phyloP scores from a whole-genome alignment of 37 sponge, comb jelly and placozoan species.

The Dysidea cf. avara region DNA sequence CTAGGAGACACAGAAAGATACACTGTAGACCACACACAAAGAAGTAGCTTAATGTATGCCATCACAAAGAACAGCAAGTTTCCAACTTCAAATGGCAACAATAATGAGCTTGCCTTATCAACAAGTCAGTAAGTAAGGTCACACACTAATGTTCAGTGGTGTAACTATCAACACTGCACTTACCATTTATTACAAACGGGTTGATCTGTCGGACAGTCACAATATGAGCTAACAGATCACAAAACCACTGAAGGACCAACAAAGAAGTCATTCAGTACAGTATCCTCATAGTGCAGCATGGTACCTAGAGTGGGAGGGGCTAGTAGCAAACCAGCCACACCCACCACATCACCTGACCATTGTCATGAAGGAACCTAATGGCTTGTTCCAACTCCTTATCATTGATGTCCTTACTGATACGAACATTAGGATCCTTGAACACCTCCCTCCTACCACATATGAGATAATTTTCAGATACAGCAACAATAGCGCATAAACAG shows the following conservation, averaged over 20 bases:
- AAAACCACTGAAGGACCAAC: conserved; percentile 93
- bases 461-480: too few species aligned
- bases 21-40: not conserved
- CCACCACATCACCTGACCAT: too few species aligned
- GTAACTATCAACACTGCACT: not conserved
- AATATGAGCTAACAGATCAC: conserved; percentile 81
- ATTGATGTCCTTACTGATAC: conserved; percentile 44
- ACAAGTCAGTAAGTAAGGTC: too few species aligned
- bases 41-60: too few species aligned
- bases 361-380: conserved; percentile 82
- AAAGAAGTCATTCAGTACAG: conserved; percentile 80
- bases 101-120: too few species aligned
- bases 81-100: too few species aligned
- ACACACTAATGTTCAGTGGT: too few species aligned
- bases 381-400: conserved; percentile 83
- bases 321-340: too few species aligned
- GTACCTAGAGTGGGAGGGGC: too few species aligned
- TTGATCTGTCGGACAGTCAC: conserved; percentile 79
- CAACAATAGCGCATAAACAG: too few species aligned
- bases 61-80: too few species aligned
- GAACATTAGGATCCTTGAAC: conserved; percentile 43
- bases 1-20: too few species aligned
- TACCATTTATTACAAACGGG: conserved; percentile 68
- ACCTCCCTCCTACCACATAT: conserved; percentile 68
- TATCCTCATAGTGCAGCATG: conserved; percentile 82